Base-by-base conservation (phyloP, 2,888 invertebrate species). In the Apomyelois bistriatella region DNA sequence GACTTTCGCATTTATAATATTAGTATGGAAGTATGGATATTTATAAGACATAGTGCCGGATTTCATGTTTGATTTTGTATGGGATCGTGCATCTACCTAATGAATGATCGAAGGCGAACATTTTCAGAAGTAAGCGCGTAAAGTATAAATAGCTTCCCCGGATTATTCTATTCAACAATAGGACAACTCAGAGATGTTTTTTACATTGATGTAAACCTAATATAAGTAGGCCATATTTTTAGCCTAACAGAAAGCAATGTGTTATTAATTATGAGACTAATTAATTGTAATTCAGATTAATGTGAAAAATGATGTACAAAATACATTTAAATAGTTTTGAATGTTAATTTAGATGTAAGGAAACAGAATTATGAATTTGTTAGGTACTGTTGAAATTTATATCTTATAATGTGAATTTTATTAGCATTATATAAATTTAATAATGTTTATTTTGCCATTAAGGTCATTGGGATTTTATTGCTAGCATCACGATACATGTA, bases 391-490 rank as follows among this genome's bases (percentile, higher is more conserved):
- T 48, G 40, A 48, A 53, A 16, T 53, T 16, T 53, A 30, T 48
- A 40, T 48, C 50, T 48, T 56, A 32, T 52, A 52, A 53, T 57
- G 55, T 53, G 53, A 38, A 54, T 35, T 40, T 53, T 53, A 48
- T 47, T 53, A 53, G 32, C 40, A 46, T 51, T 48, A 53, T 50
- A 55, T 53, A 38, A 16, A 46, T 46, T 62, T 67, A 63, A 74
- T 74, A 70, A 74, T 70, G 66, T 70, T 71, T 78, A 66, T 74
- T 77, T 78, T 76, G 78, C 80, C 77, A 79, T 79, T 80, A 66
- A 66, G 64, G 54, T 70, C 69, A 69, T 70, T 73, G 79, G 76
- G 70, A 69, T 79, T 80, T 74, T 74, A 76, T 80, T 78, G 74
- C 70, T 74, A 75, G 64, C 63, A 67, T 67, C 66, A 72, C 64